Evolutionary conservation across 2,113 vertebrate species (phyloP), one percentile per base, ranked within the genome.

Genomic region (Erythrocercus mccallii): DNA sequence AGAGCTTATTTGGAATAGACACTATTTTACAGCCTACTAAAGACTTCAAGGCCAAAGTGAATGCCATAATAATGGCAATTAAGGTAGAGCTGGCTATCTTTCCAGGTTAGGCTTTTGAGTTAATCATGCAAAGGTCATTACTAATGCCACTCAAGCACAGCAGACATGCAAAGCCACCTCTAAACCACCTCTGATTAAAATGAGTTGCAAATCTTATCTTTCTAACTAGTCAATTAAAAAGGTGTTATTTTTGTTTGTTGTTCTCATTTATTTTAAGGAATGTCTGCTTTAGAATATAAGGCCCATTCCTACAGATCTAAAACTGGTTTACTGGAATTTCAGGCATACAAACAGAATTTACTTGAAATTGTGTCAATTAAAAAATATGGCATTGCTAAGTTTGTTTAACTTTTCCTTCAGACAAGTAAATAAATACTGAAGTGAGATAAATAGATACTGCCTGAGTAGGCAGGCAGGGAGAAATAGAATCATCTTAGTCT

Each of bases 71-170:
- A 90, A 95, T 58, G 72, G 61, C 90, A 96, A 90, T 93, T 94
- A 96, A 90, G 93, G 60, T n/a, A 71, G 57, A 84, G 70, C 86
- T 74, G 56, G 61, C 76, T 85, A 80, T 76, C 80, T 91, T 94
- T 90, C 61, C 79, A 86, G 64, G 44, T 70, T 66, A 74, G 85
- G 44, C 53, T 92, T 70, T 61, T 11, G 14, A 86, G 80, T 80
- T 88, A 94, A 95, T 94, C 88, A 68, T 80, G 51, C 45, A 84
- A 83, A 90, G 86, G 65, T 95, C 92, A 35, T 61, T 65, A 31
- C 77, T 95, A 95, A 73, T 86, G 81, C 65, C 76, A 88, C 53
- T 91, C 84, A 94, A 93, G 74, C 74, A 85, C 38, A 92, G 93
- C 92, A 89, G 80, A 82, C 69, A 64, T 24, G 38, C 53, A 76